phyloP scores from a whole-genome alignment of 2,113 vertebrate species.

The Chionis minor region DNA sequence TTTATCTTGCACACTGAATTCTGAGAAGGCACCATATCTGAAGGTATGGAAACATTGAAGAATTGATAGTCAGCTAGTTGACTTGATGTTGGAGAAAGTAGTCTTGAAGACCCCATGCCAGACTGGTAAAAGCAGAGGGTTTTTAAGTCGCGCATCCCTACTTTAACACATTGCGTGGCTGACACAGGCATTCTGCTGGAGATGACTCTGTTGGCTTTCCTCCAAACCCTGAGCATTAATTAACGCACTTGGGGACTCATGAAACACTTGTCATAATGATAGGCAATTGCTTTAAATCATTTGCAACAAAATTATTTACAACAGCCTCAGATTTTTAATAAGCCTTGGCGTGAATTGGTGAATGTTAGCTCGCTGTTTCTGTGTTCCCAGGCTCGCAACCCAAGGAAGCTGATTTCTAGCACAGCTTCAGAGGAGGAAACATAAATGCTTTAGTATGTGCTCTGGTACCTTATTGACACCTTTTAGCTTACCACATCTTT shows the following conservation, averaged over 20 bases:
- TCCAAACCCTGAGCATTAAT: conserved; percentile 54
- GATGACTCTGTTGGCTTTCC: conserved; percentile 18
- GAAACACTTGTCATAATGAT: conserved; percentile 47
- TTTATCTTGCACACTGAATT: neutral
- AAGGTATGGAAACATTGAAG: neutral
- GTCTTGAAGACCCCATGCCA: neutral
- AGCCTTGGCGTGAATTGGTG: conserved; percentile 14
- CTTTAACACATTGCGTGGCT: neutral
- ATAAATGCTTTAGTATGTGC: neutral
- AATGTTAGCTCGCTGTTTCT: neutral
- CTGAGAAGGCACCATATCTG: neutral
- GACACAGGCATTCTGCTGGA: conserved; percentile 4
- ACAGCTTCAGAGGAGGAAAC: neutral
- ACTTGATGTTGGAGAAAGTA: neutral
- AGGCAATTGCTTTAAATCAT: conserved; percentile 51
- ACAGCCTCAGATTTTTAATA: conserved; percentile 35
- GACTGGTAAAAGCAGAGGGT: neutral
- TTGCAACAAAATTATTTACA: conserved; percentile 43
- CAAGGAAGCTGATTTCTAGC: conserved; percentile 1
- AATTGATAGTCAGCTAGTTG: neutral
- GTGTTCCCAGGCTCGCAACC: neutral
- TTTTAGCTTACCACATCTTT: neutral
- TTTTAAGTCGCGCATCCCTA: neutral
- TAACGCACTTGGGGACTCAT: conserved; percentile 18
- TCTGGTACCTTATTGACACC: neutral